Conservation (phyloP, 2,113 vertebrate genomes). For the Albula goreensis region DNA sequence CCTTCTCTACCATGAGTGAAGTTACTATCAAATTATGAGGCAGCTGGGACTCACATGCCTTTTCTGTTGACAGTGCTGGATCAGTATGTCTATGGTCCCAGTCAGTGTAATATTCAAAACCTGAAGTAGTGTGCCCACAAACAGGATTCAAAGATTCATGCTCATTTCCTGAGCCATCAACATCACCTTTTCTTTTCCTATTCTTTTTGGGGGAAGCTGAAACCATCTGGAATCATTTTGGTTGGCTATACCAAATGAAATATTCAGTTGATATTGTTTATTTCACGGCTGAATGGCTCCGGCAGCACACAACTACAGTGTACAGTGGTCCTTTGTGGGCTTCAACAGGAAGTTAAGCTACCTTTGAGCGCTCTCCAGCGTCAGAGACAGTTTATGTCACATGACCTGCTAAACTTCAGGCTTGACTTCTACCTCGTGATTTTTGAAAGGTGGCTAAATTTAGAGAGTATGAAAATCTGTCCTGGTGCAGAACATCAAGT, state of each 20-base stretch:
- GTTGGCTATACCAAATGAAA: neutral
- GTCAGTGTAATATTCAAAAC: too few relatives aligned
- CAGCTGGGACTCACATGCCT: neutral
- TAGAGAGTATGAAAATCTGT: neutral
- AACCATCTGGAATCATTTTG: neutral
- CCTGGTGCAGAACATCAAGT: neutral
- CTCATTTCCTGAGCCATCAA: neutral
- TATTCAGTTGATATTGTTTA: neutral
- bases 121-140: too few relatives aligned
- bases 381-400: neutral
- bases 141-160: neutral
- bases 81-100: too few relatives aligned
- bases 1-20: slow-evolving; percentile 11
- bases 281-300: neutral
- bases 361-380: neutral
- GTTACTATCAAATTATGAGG: neutral
- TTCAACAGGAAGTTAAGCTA: neutral
- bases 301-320: neutral
- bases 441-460: neutral
- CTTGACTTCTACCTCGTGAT: neutral
- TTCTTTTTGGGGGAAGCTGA: neutral
- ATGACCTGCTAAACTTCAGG: neutral
- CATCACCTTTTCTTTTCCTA: neutral
- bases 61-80: neutral
- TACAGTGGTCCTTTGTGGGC: neutral